Base-by-base conservation (phyloP, 2,888 invertebrate species). In the Priocnemis perturbator region DNA sequence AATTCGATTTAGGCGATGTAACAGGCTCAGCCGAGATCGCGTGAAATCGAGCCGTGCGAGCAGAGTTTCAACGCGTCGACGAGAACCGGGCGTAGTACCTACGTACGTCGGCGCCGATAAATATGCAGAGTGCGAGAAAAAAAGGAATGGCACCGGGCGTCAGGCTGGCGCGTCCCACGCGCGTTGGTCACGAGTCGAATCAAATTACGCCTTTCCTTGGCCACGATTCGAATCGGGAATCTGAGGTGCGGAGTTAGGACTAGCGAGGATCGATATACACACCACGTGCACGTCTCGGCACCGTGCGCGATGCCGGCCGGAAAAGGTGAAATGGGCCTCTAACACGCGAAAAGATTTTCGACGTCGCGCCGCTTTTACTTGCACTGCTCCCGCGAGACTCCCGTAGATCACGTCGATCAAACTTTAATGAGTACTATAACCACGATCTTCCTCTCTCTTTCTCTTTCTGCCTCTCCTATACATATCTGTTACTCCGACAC, bases 291-390 rank as follows among this genome's bases (percentile, higher is more conserved):
- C 50, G 50, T 20, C 19, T 20, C 17, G 17, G 50, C 19, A 50
- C 19, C 20, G 17, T 50, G 4, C n/a, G 50, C 20, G 50, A 47
- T 45, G 65, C 21, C 17, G 55, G n/a, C 15, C 19, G 44, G 57
- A 37, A 60, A 60, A 50, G 64, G 66, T 64, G 61, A 76, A 76
- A 77, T 69, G 69, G 61, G 71, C 73, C 73, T 65, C 60, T 59
- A 66, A 60, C 71, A 65, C 69, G 67, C 71, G 71, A 58, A 60
- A 69, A 69, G 73, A 74, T 77, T 76, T 76, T 69, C 72, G 15
- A 17, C 50, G 20, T 56, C 59, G 19, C 37, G 14, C 47, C 17
- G 26, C 50, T 47, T 53, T 66, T 69, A 53, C 61, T 45, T 52
- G 26, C 44, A 21, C 11, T 37, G 58, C 52, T 53, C 56, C 61